These are phyloP conservation scores for Isurus oxyrinchus DNA, from an alignment of 2,113 vertebrate genomes.

Conservation along the genomic window DNA sequence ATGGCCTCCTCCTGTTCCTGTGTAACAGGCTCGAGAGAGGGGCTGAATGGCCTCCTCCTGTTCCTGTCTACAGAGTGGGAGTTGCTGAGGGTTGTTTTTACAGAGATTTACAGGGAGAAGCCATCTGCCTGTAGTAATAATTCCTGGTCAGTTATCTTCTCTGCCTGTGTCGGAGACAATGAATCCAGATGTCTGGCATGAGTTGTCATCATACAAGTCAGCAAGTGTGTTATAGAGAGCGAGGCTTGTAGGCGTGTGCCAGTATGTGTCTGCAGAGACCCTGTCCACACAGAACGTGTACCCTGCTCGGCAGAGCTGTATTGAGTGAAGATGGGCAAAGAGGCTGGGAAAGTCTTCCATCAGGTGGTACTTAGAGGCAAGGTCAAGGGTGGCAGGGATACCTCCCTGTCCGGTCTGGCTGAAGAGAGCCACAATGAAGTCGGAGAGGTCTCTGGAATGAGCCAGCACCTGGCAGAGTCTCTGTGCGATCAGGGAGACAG, in stretches of 20 bases:
- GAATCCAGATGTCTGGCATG: no score
- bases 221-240: conserved; percentile 53
- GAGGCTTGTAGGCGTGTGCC: conserved; percentile 49
- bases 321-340: conserved; percentile 61
- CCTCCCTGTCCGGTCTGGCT: conserved; percentile 56
- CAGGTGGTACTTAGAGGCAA: conserved; percentile 56
- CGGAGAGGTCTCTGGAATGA: conserved; percentile 53
- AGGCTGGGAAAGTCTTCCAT: conserved; percentile 54
- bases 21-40: no score
- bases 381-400: conserved; percentile 53
- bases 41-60: no score
- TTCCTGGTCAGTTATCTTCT: not conserved
- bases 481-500: conserved; percentile 52
- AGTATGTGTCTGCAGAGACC: conserved; percentile 54
- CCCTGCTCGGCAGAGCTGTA: conserved; percentile 58
- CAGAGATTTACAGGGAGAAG: no score
- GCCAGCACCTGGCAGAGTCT: conserved; percentile 53
- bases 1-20: no score
- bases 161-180: no score
- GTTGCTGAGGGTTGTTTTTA: no score
- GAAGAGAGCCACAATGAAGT: conserved; percentile 61
- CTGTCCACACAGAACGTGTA: conserved; percentile 50
- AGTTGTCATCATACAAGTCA: conserved; percentile 36
- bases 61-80: no score
- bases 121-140: not conserved